Evolutionary conservation across 2,888 invertebrate species (phyloP), one percentile per base, ranked within the genome.

Genomic region (Ephialtes manifestator): DNA sequence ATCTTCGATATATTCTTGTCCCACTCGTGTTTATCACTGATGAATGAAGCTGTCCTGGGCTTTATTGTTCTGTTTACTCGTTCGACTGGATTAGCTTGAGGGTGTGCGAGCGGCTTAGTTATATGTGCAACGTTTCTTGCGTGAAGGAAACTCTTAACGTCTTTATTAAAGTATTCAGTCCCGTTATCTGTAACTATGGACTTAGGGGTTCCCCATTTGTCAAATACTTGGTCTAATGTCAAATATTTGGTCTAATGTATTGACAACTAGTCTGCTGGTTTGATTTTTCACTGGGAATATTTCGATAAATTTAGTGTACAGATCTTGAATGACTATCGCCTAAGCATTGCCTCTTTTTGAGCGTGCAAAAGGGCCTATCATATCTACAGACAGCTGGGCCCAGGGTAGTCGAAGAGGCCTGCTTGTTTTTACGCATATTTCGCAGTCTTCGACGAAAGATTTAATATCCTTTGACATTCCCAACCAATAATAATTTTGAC

Each of bases 1-100:
- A 87, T 20, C 43, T 87, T 85, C 46, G 84, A 74, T 43, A 87
- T 43, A 35, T 84, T 48, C 13, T 60, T 60, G 51, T 85, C 85
- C 84, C 85, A 87, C 39, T 85, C 82, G 15, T 81, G 72, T 39
- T 84, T 71, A 11, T 83, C 48, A 24, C 74, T 75, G 10, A 84
- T 53, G 48, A 83, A 87, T n/a, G 82, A 81, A 11, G 72, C 70
- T 8, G 82, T 71, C 76, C 71, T 84, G 0, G 84, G 79, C 4
- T 72, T 72, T 15, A 72, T 28, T 20, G 80, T 78, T 8, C 77
- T 35, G 43, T 84, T 84, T 1, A 63, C 39, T 10, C 63, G 63
- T 8, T 63, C 63, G 35, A 63, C 63, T 0, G 63, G 39, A 10
- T 63, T 63, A 1, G 63, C 63, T 18, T 63, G 63, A 15, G 63